These are phyloP conservation scores for Gymnoscelis rufifasciata DNA, from an alignment of 2,888 invertebrate species.

Conservation along the genomic window DNA sequence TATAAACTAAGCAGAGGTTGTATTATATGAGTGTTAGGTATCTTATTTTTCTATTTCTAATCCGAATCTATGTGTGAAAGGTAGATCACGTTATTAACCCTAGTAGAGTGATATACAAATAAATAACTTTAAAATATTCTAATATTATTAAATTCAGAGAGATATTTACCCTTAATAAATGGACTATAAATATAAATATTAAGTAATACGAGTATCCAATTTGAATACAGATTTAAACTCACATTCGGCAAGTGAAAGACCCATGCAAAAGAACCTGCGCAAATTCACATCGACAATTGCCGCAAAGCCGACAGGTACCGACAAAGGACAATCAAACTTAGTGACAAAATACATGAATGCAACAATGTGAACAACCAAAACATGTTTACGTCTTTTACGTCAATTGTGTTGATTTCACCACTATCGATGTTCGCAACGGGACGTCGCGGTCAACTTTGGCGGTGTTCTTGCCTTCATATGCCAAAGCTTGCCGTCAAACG, in stretches of 20 bases:
- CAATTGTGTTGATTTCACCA: constrained; percentile 71
- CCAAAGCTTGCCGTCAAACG: constrained; percentile 52
- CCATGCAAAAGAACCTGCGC: constrained; percentile 7
- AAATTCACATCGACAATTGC: constrained; percentile 7
- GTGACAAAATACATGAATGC: constrained; percentile 51
- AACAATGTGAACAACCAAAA: constrained; percentile 65
- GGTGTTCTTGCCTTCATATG: constrained; percentile 38
- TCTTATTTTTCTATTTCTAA: no score
- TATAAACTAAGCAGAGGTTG: no score
- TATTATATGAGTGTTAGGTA: no score
- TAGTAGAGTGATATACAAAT: no score
- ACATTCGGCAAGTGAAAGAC: neutral
- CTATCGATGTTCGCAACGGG: constrained; percentile 60
- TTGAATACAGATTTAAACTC: no score
- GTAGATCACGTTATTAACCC: no score
- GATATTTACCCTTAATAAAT: no score
- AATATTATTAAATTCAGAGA: no score
- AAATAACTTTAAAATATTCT: no score
- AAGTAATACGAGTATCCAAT: no score
- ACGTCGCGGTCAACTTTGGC: constrained; percentile 56
- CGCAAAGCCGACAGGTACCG: constrained; percentile 42
- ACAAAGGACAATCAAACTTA: constrained; percentile 55
- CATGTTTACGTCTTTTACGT: constrained; percentile 47
- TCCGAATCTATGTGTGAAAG: no score
- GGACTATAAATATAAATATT: no score